Conservation (phyloP, 2,797 vertebrate genomes). For the Gallinago stenura region DNA sequence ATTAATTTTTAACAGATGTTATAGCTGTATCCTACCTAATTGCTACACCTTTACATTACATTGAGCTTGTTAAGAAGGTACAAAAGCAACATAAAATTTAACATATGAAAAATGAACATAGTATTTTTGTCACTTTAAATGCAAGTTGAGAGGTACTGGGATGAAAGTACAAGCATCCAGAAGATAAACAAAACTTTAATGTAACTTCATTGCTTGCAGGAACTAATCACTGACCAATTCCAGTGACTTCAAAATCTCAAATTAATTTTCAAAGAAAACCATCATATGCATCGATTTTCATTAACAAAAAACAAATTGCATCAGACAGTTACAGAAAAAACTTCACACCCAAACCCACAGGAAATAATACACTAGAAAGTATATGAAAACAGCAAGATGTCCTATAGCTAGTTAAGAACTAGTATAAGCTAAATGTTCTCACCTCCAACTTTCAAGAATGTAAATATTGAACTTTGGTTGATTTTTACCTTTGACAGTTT, state of each 20-base stretch:
- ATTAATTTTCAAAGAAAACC: neutral
- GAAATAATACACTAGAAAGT: neutral
- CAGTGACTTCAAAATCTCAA: neutral
- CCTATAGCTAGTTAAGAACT: neutral
- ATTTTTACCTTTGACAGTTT: constrained; percentile 81
- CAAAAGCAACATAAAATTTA: neutral
- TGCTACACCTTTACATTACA: neutral
- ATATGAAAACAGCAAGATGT: neutral
- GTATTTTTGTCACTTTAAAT: neutral
- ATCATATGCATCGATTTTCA: neutral
- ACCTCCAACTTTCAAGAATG: neutral
- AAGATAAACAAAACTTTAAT: neutral
- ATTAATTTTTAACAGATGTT: neutral
- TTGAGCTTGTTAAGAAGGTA: neutral
- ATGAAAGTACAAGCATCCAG: neutral
- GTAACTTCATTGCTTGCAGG: neutral
- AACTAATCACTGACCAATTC: neutral
- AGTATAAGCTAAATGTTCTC: neutral
- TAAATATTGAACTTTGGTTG: neutral
- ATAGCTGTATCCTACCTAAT: neutral
- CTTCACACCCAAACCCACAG: neutral
- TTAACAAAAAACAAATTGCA: neutral
- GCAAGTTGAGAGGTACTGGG: neutral
- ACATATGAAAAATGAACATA: neutral
- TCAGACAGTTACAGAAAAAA: neutral